Evolutionary conservation across 2,113 vertebrate genomes (phyloP).

Genomic region (Clinocottus analis): DNA sequence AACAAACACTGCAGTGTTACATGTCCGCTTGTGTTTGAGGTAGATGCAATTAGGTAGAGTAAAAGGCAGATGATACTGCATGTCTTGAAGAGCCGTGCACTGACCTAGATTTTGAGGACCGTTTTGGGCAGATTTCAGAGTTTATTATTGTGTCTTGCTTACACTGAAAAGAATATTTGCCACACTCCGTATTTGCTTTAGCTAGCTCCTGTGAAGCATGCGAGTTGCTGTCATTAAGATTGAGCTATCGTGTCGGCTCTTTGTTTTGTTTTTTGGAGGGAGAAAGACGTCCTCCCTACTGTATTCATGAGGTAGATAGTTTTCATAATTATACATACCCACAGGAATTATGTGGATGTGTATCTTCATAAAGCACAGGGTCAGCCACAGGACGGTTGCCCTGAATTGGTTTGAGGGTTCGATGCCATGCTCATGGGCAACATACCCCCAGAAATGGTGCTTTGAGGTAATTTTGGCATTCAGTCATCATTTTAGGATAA

Average conservation of each 20-base stretch:
- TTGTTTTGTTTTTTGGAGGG: no score
- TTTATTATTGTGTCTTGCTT: conserved; percentile 6
- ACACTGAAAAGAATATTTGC: conserved; percentile 2
- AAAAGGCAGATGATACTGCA: neutral
- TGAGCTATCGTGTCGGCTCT: neutral
- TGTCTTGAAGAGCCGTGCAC: conserved; percentile 23
- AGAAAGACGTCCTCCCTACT: neutral
- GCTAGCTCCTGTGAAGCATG: conserved; percentile 7
- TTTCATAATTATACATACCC: no score
- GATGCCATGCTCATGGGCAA: neutral
- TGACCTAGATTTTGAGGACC: conserved; percentile 49
- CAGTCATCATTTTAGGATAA: neutral
- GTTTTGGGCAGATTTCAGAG: conserved; percentile 15
- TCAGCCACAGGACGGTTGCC: neutral
- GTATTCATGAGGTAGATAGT: no score
- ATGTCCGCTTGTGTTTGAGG: conserved; percentile 1
- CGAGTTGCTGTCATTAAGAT: conserved; percentile 26
- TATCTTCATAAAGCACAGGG: conserved; percentile 1
- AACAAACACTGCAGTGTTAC: conserved; percentile 21
- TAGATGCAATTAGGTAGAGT: neutral
- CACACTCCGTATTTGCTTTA: conserved; percentile 20
- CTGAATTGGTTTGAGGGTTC: neutral
- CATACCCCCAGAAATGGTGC: neutral
- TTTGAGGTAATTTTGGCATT: neutral
- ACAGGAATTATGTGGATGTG: neutral